Evolutionary conservation across 2,888 invertebrate genomes (phyloP), one percentile per base, ranked within the genome.

Genomic region (Phytoseiulus persimilis): DNA sequence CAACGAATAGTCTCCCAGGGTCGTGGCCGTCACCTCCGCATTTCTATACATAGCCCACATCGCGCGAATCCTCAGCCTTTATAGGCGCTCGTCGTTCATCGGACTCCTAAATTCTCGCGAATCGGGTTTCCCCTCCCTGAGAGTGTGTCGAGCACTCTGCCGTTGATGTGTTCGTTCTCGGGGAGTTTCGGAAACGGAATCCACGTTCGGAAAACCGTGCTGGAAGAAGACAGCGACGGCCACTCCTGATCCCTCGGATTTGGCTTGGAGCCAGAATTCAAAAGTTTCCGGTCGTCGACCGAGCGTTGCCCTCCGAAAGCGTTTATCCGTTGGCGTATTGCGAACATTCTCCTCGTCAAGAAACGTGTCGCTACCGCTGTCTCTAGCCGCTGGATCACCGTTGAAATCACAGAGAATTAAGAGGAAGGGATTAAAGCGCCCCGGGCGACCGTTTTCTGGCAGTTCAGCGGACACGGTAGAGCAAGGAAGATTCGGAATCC

Each of bases 221-320:
- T 65, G 65, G 65, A 65, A 65, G 18, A 65, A 65, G 65, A 65
- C 23, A 2, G 18, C 65, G 65, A 18, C 65, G 65, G 28, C 1
- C 65, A 65, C 65, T 65, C 65, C 65, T 65, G 65, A 65, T 65
- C 65, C 65, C 18, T 65, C 28, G 65, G 65, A 65, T 65, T 65
- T 65, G 65, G 65, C 65, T 65, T 65, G 65, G 18, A 65, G 65
- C 65, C 65, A 65, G 65, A 65, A 65, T 65, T 65, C 65, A 65
- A 65, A 65, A 65, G 65, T 65, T 65, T 65, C 18, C 65, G 65
- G 65, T 65, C 65, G 65, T 23, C 65, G 65, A 65, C 65, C 65
- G 65, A 65, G 65, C 65, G 65, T 65, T 65, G 65, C 65, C 65
- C 65, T 65, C 65, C 65, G 65, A 65, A 65, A 65, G 65, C 65